Evolutionary conservation across 2,797 vertebrate genomes (phyloP).

Genomic region (Falco berigora): DNA sequence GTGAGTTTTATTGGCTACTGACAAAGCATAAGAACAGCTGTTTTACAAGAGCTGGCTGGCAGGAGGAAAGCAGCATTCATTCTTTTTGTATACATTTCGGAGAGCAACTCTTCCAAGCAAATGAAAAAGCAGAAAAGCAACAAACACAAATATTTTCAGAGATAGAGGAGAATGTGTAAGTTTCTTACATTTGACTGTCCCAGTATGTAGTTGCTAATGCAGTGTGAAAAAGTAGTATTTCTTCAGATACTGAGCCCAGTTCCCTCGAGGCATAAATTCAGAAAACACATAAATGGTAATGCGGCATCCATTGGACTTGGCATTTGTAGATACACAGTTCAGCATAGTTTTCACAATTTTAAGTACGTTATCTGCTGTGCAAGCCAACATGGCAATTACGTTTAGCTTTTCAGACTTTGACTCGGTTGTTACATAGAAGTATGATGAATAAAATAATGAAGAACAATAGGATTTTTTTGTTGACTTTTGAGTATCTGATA

Average conservation of each 20-base stretch:
- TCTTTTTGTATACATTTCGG: accelerated
- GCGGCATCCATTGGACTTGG: not conserved
- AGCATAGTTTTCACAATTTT: not conserved
- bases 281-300: not conserved
- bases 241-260: not conserved
- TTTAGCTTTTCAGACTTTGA: not conserved
- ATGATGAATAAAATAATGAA: not conserved
- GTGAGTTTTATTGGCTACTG: not conserved
- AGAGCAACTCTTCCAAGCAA: not conserved
- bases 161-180: not conserved
- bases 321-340: not conserved
- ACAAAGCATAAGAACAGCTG: not conserved
- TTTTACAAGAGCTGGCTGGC: not conserved
- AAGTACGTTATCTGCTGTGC: not conserved
- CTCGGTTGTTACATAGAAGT: not conserved
- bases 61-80: not conserved
- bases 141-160: not conserved
- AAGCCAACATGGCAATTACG: not conserved
- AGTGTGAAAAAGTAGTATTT: not conserved
- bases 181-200: not conserved
- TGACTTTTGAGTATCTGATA: not conserved
- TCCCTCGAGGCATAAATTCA: not conserved
- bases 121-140: not conserved
- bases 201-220: not conserved
- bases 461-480: not conserved